Percentiles rank a stretch among this genome's conserved stretches.
Conservation (phyloP, 2,113 vertebrate species). For the Nannobrachium achirus region DNA sequence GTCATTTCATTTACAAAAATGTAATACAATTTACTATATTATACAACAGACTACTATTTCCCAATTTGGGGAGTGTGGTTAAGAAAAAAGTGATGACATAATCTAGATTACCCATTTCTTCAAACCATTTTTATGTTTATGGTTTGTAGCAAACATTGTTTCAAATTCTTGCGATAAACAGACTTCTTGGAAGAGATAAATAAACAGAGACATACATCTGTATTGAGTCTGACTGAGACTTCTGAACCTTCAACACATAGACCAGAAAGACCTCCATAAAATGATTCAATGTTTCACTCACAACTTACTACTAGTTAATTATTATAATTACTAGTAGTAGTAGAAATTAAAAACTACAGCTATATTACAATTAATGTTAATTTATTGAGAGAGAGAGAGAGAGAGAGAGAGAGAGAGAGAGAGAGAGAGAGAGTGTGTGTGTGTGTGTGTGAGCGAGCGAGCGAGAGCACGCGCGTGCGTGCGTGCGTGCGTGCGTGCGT, state of each 20-base stretch:
- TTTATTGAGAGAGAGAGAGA: too few relatives aligned
- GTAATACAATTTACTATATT: slow-evolving; percentile 20
- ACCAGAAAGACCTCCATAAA: not conserved
- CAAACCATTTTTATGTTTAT: slow-evolving; percentile 14
- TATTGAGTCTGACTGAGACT: not conserved
- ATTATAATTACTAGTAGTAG: too few relatives aligned
- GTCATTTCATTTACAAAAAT: slow-evolving; percentile 47
- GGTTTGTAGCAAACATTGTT: slow-evolving; percentile 12
- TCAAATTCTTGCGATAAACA: slow-evolving; percentile 23
- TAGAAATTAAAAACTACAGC: too few relatives aligned
- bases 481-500: too few relatives aligned
- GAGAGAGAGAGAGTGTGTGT: too few relatives aligned
- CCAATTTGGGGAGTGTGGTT: slow-evolving; percentile 21
- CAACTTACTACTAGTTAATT: too few relatives aligned
- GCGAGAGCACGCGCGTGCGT: too few relatives aligned
- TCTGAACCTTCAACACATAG: not conserved
- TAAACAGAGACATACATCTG: slow-evolving; percentile 10
- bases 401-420: too few relatives aligned
- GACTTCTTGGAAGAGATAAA: not conserved
- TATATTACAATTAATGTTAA: too few relatives aligned
- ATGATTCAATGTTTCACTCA: too few relatives aligned
- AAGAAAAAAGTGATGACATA: slow-evolving; percentile 10
- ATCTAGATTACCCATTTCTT: slow-evolving; percentile 27
- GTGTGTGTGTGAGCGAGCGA: too few relatives aligned
- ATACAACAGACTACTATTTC: slow-evolving; percentile 20